These are phyloP conservation scores for Drosophila meridionalis DNA, from an alignment of 2,888 invertebrate species.

Conservation along the genomic window DNA sequence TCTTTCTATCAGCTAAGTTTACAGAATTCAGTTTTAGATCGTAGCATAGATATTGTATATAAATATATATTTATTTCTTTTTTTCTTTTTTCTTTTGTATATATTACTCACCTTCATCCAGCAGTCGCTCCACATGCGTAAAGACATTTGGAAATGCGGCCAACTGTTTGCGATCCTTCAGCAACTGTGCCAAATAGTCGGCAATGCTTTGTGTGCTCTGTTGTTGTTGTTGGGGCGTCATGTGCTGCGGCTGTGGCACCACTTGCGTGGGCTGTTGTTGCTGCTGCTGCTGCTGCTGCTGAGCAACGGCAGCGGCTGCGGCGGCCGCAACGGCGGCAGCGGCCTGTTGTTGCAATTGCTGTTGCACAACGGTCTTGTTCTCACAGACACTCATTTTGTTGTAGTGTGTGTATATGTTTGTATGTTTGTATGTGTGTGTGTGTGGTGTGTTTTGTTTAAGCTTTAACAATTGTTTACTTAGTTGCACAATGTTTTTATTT, in stretches of 20 bases:
- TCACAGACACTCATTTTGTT: slow-evolving; percentile 84
- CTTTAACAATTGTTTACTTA: slow-evolving; percentile 59
- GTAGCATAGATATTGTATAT: background rate
- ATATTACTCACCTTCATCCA: slow-evolving; percentile 96
- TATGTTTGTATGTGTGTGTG: slow-evolving; percentile 16
- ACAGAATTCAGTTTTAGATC: background rate
- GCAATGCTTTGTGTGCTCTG: slow-evolving; percentile 98
- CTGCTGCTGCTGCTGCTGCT: slow-evolving; percentile 68
- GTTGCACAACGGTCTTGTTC: slow-evolving; percentile 82
- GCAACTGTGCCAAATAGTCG: slow-evolving; percentile 99
- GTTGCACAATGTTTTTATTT: slow-evolving; percentile 51
- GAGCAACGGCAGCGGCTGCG: slow-evolving; percentile 62
- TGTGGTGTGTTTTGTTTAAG: slow-evolving; percentile 38
- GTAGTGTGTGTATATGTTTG: slow-evolving; percentile 24
- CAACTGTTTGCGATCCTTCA: slow-evolving; percentile 99
- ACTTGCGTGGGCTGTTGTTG: slow-evolving; percentile 68
- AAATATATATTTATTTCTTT: background rate
- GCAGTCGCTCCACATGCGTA: slow-evolving; percentile 98
- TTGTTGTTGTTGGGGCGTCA: slow-evolving; percentile 81
- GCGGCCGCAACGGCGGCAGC: slow-evolving; percentile 72
- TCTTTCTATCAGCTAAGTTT: background rate
- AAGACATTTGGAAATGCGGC: slow-evolving; percentile 99
- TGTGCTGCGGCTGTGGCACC: slow-evolving; percentile 65
- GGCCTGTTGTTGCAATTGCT: slow-evolving; percentile 77
- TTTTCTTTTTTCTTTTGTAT: background rate